phyloP scores from a whole-genome alignment of 1,140 invertebrate genomes.

The Drosophila chauvacae region DNA sequence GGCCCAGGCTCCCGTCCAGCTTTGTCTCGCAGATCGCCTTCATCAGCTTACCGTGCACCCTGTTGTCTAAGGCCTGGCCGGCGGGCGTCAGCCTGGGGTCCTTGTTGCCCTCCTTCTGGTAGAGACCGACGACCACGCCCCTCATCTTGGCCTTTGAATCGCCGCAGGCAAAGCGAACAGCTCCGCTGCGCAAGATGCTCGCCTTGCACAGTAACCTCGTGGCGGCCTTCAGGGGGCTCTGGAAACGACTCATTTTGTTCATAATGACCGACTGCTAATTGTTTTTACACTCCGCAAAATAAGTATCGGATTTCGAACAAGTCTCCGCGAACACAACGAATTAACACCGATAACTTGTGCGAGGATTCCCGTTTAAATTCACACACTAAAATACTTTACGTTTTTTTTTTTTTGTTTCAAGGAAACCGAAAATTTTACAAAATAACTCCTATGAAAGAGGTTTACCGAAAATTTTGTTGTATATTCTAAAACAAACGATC shows the following conservation, averaged over 20 bases:
- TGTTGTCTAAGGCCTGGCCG: slow-evolving; percentile 70
- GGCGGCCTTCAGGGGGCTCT: background rate
- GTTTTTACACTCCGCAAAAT: background rate
- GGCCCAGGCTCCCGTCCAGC: slow-evolving; percentile 84
- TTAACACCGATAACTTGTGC: slow-evolving; percentile 9
- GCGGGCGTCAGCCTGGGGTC: slow-evolving; percentile 67
- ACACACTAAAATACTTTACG: background rate
- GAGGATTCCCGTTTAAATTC: background rate
- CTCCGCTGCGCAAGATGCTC: background rate
- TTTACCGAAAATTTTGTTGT: slow-evolving; percentile 23
- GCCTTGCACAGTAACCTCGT: slow-evolving; percentile 7
- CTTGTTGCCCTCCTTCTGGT: slow-evolving; percentile 72
- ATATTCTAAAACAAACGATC: slow-evolving; percentile 28
- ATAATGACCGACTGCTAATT: background rate
- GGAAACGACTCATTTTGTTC: slow-evolving; percentile 23
- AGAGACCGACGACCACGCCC: slow-evolving; percentile 78
- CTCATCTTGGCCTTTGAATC: slow-evolving; percentile 7
- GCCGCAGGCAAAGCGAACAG: slow-evolving; percentile 20
- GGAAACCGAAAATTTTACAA: slow-evolving; percentile 8
- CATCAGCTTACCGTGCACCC: slow-evolving; percentile 61
- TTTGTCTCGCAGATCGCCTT: slow-evolving; percentile 64
- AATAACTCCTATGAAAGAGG: background rate
- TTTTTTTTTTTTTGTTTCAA: background rate
- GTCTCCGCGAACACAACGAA: background rate
- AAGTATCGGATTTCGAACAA: background rate